Base-by-base conservation (phyloP, 2,888 invertebrate species). In the Abrostola triplasia region DNA sequence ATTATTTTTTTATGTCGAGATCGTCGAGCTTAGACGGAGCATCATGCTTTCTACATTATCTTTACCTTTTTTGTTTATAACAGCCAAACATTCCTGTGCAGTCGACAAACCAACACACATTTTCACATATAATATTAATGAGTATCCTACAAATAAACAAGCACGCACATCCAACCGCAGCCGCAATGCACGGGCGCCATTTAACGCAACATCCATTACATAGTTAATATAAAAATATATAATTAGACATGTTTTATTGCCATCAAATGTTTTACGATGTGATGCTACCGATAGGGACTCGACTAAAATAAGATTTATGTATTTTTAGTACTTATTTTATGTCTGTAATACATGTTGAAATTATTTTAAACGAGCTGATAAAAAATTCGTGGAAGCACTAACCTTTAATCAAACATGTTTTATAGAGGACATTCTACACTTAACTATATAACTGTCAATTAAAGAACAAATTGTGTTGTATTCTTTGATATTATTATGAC, bases 191-290 rank as follows among this genome's bases (percentile, higher is more conserved):
- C 53, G 49, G 48, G 64, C 50, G 10, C 59, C 44, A 51, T 60
- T 49, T 41, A 36, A 65, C 50, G 36, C 61, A 37, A 57, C 44
- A 48, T 44, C 52, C 36, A 42, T 44, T 42, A 53, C 64, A 24
- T 37, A 62, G 51, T 54, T 59, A 36, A 36, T 60, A 53, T 24
- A 61, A 67, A 53, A 62, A 37, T 55, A 10, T 61, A 60, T 65
- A 67, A 73, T 66, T 67, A 62, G 52, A 70, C 35, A 59, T 47
- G n/a, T 70, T 76, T 70, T 50, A 70, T 67, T 49, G 49, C 64
- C 63, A 66, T 73, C 58, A 67, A 64, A 73, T 48, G 51, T 75
- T 70, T 76, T 41, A 76, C 64, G 62, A 62, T 51, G 37, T 36
- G 53, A 64, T 57, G 44, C 37, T 36, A 50, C 13, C 41, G 58